Evolutionary conservation across 2,888 invertebrate genomes (phyloP), one percentile per base, ranked within the genome.

Genomic region (Volucella bombylans): DNA sequence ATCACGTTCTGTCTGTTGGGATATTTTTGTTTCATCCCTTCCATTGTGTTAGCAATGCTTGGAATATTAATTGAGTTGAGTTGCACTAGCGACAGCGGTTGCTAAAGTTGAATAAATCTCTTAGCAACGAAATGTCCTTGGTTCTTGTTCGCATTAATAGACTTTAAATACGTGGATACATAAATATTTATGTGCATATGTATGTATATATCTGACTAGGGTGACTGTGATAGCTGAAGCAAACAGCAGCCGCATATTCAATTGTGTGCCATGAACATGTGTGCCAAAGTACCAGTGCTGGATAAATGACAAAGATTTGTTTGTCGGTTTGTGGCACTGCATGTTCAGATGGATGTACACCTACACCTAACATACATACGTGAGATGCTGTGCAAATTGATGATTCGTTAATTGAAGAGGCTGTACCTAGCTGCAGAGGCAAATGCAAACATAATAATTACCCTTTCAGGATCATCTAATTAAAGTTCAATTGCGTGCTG

Each of bases 41-140:
- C 76, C 72, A 80, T 80, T 82, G 78, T 77, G 81, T 83, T 81
- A 67, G 62, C 45, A 57, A 81, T 86, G 82, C 59, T 83, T 57
- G 67, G 87, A 86, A 86, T 87, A 87, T 87, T 83, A 86, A 86
- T 87, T 83, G 74, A 87, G 72, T 78, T 87, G 81, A 79, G 82
- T 68, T 78, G 49, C 43, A 31, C 31, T 71, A 77, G 52, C 77
- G 71, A 50, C 64, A 71, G 49, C 74, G 54, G 68, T 54, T 68
- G 54, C 61, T 64, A 62, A 74, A 76, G 45, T 54, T 49, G 54
- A 23, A 74, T 55, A 61, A 65, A 79, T 69, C 43, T 69, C 71
- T 50, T 43, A 68, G 55, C 76, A 68, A 72, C 54, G 31, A 45
- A 72, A 54, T 76, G 76, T 81, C 76, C 80, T 81, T 81, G 47